Percentiles rank a stretch among this genome's conserved stretches.
Evolutionary conservation across 2,113 vertebrate species (phyloP).

Genomic region (Pelecanus crispus): DNA sequence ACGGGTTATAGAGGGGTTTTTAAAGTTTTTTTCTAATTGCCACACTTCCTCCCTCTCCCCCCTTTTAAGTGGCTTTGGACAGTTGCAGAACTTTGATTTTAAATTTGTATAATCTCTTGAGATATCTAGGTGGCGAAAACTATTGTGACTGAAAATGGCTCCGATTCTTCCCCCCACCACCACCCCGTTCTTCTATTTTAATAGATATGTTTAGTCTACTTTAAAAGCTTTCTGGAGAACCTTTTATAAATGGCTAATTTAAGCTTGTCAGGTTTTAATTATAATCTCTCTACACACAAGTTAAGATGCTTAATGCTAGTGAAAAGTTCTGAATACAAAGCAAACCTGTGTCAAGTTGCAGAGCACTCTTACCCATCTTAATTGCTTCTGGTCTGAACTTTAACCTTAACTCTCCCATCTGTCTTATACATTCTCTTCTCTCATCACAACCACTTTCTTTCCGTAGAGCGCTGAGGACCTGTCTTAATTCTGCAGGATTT

Average conservation of each 20-base stretch:
- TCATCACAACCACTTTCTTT: constrained; percentile 31
- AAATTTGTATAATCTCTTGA: constrained; percentile 58
- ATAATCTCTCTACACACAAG: constrained; percentile 64
- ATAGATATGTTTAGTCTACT: constrained; percentile 63
- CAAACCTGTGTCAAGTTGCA: constrained; percentile 67
- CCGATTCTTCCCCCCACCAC: too few relatives aligned
- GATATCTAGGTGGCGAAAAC: constrained; percentile 41
- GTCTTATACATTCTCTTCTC: constrained; percentile 52
- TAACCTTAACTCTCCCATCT: constrained; percentile 59
- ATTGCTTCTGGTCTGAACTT: constrained; percentile 68
- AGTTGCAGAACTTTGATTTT: constrained; percentile 59
- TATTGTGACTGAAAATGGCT: constrained; percentile 41
- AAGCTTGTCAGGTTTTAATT: constrained; percentile 72
- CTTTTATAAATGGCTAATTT: constrained; percentile 67
- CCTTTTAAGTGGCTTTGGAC: constrained; percentile 42
- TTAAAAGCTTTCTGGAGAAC: constrained; percentile 68
- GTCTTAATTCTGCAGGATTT: constrained; percentile 8
- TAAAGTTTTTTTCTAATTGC: constrained; percentile 47
- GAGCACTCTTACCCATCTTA: constrained; percentile 59
- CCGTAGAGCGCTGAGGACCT: neutral
- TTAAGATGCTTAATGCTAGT: constrained; percentile 68
- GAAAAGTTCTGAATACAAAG: constrained; percentile 69
- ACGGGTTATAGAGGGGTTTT: neutral
- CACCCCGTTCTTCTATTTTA: constrained; percentile 60
- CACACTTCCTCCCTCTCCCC: neutral